Conservation (phyloP, 2,797 vertebrate genomes). For the Eleutherodactylus coqui region DNA sequence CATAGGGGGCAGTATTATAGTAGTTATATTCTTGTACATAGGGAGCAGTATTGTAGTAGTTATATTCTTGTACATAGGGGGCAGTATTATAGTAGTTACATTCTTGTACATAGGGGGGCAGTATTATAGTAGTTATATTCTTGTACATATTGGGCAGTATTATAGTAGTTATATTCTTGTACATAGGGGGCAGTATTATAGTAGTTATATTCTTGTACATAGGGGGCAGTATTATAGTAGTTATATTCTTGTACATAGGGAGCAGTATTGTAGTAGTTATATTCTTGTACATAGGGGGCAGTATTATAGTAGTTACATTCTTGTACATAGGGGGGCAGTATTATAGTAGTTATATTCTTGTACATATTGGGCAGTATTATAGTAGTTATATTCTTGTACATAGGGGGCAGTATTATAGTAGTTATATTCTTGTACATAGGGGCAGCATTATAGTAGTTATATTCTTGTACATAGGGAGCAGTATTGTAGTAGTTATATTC, state of each 20-base stretch:
- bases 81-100: background rate
- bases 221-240: too few relatives aligned
- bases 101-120: too few relatives aligned
- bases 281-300: background rate
- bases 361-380: background rate
- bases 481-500: conserved; percentile 16
- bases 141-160: background rate
- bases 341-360: conserved; percentile 12
- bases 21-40: conserved; percentile 8
- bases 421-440: conserved; percentile 7
- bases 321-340: background rate
- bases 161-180: too few relatives aligned
- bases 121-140: background rate
- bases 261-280: too few relatives aligned
- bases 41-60: background rate
- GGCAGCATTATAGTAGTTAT: background rate
- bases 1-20: background rate
- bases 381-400: conserved; percentile 3
- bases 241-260: too few relatives aligned
- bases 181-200: too few relatives aligned
- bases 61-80: too few relatives aligned
- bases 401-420: conserved; percentile 3
- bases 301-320: conserved; percentile 2
- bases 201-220: too few relatives aligned
- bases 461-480: background rate